Conservation (phyloP, 2,113 vertebrate genomes). For the Desmodus rotundus region DNA sequence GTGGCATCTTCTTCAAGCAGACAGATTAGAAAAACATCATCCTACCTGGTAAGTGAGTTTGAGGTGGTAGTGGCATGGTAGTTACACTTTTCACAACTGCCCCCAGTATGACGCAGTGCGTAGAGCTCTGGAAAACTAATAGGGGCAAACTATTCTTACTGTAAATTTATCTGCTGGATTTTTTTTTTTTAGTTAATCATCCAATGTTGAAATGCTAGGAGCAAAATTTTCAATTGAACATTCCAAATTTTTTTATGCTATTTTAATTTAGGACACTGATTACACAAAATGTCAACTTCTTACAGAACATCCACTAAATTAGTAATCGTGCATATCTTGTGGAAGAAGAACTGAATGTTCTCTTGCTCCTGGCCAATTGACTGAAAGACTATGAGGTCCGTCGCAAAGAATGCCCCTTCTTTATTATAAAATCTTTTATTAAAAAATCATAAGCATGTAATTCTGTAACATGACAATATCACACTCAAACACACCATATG, state of each 20-base stretch:
- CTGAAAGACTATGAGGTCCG: too few species aligned
- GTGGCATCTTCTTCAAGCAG: accelerated
- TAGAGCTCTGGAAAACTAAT: neutral
- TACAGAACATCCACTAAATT: neutral
- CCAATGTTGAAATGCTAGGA: neutral
- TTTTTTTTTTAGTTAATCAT: neutral
- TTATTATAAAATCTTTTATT: too few species aligned
- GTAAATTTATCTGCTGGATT: neutral
- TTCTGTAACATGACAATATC: too few species aligned
- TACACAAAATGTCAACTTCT: neutral
- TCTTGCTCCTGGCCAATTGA: neutral
- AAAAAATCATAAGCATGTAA: too few species aligned
- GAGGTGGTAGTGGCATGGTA: neutral
- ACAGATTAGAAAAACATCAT: neutral
- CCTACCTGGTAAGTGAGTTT: neutral
- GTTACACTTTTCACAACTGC: neutral
- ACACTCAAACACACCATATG: too few species aligned
- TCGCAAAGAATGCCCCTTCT: too few species aligned
- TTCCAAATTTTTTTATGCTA: neutral
- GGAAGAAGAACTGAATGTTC: neutral
- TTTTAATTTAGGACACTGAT: neutral
- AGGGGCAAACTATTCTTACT: neutral
- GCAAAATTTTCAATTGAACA: neutral
- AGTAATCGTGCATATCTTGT: neutral
- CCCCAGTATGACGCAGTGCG: neutral